phyloP scores from a whole-genome alignment of 1,140 invertebrate genomes.

The Drosophila leontia region DNA sequence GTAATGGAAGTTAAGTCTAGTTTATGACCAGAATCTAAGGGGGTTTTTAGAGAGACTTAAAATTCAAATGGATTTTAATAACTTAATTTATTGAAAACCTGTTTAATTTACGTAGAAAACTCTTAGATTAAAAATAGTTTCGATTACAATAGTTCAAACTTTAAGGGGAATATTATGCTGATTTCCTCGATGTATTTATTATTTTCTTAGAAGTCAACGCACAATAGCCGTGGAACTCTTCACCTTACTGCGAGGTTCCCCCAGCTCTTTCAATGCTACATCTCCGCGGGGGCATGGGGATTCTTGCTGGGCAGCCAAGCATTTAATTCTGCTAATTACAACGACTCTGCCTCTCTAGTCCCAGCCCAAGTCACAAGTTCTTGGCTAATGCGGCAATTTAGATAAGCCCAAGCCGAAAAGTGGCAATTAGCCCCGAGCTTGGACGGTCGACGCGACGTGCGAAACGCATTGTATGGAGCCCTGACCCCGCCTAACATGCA shows the following conservation, averaged over 20 bases:
- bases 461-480: constrained; percentile 76
- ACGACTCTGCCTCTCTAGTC: constrained; percentile 16
- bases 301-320: constrained; percentile 65
- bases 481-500: constrained; percentile 76
- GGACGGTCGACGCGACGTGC: constrained; percentile 49
- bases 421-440: constrained; percentile 65
- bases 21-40: not conserved
- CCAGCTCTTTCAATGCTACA: constrained; percentile 30
- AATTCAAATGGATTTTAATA: not conserved
- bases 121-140: not conserved
- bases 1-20: not conserved
- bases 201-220: constrained; percentile 39
- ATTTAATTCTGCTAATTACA: constrained; percentile 78
- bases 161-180: not conserved
- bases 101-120: not conserved
- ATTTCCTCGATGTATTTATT: not conserved
- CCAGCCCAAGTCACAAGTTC: constrained; percentile 64
- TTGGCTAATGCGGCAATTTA: constrained; percentile 80
- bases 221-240: constrained; percentile 8
- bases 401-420: constrained; percentile 64
- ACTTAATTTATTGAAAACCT: not conserved
- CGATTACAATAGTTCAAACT: not conserved
- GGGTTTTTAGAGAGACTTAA: not conserved
- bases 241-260: not conserved
- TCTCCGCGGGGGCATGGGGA: constrained; percentile 6